phyloP scores from a whole-genome alignment of 2,888 invertebrate genomes.

The Microdon myrmicae region DNA sequence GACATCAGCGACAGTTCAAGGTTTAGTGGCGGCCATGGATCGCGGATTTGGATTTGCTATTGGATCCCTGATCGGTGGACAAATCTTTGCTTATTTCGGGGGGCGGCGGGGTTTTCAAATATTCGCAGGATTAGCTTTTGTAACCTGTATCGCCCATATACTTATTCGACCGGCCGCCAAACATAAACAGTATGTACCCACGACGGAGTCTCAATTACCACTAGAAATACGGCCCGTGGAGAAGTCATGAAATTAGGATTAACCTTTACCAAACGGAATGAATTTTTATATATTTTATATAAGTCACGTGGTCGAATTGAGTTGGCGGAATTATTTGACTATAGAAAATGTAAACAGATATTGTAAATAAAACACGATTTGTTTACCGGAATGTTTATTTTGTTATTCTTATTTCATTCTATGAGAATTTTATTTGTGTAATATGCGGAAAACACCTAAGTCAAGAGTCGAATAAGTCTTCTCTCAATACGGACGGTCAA shows the following conservation, averaged over 20 bases:
- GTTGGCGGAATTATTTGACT: too few species aligned
- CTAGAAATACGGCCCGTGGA: constrained; percentile 51
- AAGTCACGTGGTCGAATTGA: too few species aligned
- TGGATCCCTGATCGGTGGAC: constrained; percentile 79
- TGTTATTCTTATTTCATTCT: too few species aligned
- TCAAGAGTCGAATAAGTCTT: too few species aligned
- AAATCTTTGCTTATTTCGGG: constrained; percentile 74
- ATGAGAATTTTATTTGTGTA: too few species aligned
- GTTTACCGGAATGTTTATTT: too few species aligned
- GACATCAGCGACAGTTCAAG: constrained; percentile 86
- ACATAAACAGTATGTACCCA: constrained; percentile 62
- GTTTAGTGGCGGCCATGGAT: constrained; percentile 88
- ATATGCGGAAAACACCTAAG: too few species aligned
- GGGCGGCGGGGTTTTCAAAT: constrained; percentile 71
- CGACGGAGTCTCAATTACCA: constrained; percentile 58
- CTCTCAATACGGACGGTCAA: too few species aligned
- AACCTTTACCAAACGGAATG: too few species aligned
- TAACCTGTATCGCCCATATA: constrained; percentile 64
- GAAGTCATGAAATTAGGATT: constrained; percentile 15
- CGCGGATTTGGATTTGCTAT: constrained; percentile 84
- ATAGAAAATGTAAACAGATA: too few species aligned
- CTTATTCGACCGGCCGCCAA: constrained; percentile 62
- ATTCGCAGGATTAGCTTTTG: constrained; percentile 63
- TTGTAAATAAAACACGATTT: too few species aligned
- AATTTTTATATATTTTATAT: too few species aligned